A percentile compares a stretch with the other conserved stretches of the same genome.
phyloP scores from a whole-genome alignment of 2,888 invertebrate genomes.

The Ferrisia virgata region DNA sequence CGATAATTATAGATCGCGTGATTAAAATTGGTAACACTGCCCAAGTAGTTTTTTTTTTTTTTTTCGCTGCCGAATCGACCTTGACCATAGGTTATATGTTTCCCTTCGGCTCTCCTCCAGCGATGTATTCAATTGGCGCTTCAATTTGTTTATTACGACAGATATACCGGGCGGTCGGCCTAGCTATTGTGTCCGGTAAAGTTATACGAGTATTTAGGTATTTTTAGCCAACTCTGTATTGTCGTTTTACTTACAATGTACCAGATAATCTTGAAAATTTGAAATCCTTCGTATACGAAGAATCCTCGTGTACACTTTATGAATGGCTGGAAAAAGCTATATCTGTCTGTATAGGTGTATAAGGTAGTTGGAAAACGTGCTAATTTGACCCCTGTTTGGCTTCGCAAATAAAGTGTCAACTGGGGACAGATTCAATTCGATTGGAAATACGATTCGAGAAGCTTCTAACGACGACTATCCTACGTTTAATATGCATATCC shows the following conservation, averaged over 20 bases:
- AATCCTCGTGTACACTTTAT: background rate
- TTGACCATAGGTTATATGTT: slow-evolving; percentile 35
- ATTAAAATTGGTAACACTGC: background rate
- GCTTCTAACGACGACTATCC: no score
- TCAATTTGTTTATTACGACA: slow-evolving; percentile 10
- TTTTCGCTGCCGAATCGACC: slow-evolving; percentile 10
- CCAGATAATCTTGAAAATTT: background rate
- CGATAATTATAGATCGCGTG: background rate
- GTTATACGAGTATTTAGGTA: background rate
- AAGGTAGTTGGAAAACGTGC: background rate
- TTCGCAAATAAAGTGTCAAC: background rate
- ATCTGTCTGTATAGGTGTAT: no score
- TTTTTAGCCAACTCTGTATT: background rate
- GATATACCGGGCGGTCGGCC: background rate
- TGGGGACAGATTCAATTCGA: background rate
- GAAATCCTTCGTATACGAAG: background rate
- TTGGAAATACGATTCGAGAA: background rate
- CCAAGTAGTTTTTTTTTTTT: background rate
- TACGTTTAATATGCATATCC: no score
- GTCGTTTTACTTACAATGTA: background rate
- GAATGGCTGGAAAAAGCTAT: background rate
- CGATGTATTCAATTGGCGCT: background rate
- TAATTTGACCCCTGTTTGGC: background rate
- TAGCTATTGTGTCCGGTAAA: background rate
- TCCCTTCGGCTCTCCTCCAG: background rate